Evolutionary conservation across 30 jellyfish, hydroid and myxozoan genomes (phyloP).

Genomic region (Rhopilema esculentum): DNA sequence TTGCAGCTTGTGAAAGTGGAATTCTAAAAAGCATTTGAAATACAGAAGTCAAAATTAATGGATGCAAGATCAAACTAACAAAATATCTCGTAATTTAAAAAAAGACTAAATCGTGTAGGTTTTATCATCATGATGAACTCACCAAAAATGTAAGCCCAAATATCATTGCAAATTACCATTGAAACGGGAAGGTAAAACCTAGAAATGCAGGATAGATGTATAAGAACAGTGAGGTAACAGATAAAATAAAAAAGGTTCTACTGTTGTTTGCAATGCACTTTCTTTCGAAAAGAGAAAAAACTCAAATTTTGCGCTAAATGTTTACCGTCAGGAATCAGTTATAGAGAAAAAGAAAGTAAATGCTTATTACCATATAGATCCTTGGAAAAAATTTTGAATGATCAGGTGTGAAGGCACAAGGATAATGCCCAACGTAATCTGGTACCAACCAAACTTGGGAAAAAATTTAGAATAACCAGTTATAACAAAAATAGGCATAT

Average conservation of each 20-base stretch:
- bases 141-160: slow-evolving; percentile 95
- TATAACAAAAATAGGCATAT: neutral
- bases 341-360: no score
- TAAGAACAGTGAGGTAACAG: neutral
- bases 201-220: neutral
- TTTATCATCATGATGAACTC: neutral
- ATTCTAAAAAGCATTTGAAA: no score
- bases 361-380: slow-evolving; percentile 84
- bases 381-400: slow-evolving; percentile 88
- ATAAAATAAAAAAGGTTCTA: no score
- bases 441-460: slow-evolving; percentile 99
- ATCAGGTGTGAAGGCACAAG: slow-evolving; percentile 87
- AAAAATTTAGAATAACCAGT: neutral
- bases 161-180: slow-evolving; percentile 91
- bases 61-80: no score
- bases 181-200: slow-evolving; percentile 94
- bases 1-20: no score
- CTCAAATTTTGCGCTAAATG: no score
- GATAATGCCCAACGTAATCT: slow-evolving; percentile 83
- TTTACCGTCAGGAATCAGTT: no score
- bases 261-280: no score
- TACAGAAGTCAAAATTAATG: no score
- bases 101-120: neutral
- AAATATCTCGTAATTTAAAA: no score
- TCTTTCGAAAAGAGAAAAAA: no score